A percentile compares a stretch with the other conserved stretches of the same genome.
phyloP scores from a whole-genome alignment of 2,797 vertebrate genomes.

The Notamacropus eugenii region DNA sequence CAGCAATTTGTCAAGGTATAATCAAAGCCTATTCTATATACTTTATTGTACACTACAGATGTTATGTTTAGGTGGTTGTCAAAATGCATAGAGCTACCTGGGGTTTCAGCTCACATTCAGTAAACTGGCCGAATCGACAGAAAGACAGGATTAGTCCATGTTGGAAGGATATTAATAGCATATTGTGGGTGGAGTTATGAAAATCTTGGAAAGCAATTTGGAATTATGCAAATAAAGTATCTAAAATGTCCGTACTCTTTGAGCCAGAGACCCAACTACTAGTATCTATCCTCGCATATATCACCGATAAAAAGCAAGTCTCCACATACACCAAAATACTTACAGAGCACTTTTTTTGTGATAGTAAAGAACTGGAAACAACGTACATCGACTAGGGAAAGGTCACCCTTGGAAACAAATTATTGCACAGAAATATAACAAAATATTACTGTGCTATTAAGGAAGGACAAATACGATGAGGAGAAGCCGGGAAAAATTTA shows the following conservation, averaged over 20 bases:
- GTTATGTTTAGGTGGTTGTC: no score
- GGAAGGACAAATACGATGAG: background rate
- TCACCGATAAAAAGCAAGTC: background rate
- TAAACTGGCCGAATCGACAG: background rate
- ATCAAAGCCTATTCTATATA: no score
- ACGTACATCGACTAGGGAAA: background rate
- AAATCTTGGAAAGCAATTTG: background rate
- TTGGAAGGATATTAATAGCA: background rate
- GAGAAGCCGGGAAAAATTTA: background rate
- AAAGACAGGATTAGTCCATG: background rate
- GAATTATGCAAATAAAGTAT: background rate
- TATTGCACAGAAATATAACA: background rate
- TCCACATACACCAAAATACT: background rate
- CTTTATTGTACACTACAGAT: no score
- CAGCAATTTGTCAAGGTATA: background rate
- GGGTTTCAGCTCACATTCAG: background rate
- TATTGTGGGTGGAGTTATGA: background rate
- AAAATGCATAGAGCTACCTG: background rate
- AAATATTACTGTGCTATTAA: background rate
- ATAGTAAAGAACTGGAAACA: background rate
- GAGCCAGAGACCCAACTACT: background rate
- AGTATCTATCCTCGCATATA: background rate
- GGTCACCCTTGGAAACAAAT: background rate
- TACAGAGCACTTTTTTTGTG: background rate
- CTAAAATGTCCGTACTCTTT: background rate